These are phyloP conservation scores for Poeciliopsis turneri DNA, from an alignment of 2,797 vertebrate species.

Conservation along the genomic window DNA sequence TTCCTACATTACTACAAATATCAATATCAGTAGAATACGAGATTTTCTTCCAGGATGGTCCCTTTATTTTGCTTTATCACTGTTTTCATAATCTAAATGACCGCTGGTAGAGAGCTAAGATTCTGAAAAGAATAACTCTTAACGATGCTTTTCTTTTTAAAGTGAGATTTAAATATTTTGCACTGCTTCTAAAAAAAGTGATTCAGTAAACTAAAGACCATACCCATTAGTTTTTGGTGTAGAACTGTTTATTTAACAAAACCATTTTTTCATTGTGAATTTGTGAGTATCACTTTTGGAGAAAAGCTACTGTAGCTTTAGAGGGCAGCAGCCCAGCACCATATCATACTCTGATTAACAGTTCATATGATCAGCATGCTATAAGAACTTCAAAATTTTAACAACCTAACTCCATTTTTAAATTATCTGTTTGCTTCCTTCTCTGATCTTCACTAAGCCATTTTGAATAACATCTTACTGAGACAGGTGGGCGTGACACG, in stretches of 20 bases:
- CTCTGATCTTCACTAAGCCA: neutral
- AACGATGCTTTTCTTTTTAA: neutral
- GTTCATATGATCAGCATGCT: neutral
- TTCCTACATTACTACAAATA: neutral
- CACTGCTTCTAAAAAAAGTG: neutral
- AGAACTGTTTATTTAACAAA: neutral
- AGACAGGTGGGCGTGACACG: slow-evolving; percentile 82
- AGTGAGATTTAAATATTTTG: neutral
- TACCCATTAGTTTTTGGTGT: neutral
- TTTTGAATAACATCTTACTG: slow-evolving; percentile 74
- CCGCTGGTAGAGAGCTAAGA: neutral
- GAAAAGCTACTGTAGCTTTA: neutral
- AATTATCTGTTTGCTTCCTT: neutral
- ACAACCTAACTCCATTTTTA: neutral
- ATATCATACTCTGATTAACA: neutral
- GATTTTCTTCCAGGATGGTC: neutral
- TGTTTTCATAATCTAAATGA: neutral
- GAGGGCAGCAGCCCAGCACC: neutral
- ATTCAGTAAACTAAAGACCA: neutral
- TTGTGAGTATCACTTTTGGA: neutral
- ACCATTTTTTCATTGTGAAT: neutral
- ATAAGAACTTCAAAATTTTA: neutral
- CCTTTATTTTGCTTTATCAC: neutral
- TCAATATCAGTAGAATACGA: neutral
- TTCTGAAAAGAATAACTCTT: neutral